Evolutionary conservation across 2,888 invertebrate genomes (phyloP), one percentile per base, ranked within the genome.

Genomic region (Neoascia interrupta): DNA sequence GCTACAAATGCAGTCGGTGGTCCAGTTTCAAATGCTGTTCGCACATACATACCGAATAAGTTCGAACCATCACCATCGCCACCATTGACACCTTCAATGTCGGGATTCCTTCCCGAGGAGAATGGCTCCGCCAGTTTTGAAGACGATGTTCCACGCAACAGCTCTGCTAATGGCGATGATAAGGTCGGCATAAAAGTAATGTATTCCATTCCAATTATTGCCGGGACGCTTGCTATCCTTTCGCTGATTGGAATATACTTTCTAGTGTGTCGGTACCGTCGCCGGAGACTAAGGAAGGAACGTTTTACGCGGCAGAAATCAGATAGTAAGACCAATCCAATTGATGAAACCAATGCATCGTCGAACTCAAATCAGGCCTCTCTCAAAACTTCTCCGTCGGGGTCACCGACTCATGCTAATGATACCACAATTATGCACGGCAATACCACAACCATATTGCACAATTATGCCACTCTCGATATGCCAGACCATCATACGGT

Each of bases 11-110:
- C 86, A 0, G 81, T 84, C n/a, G 85, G 89, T 1, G 90, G 90
- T 5, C 89, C 90, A 0, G 83, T 90, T 23, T 91, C 91, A 1
- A 92, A 92, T 83, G 90, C 90, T 85, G 90, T 91, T 1, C 84
- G 90, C 13, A 89, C 91, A 3, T 86, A 89, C 64, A 89, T 92
- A 0, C 90, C 90, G 5, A 73, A 36, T 5, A 72, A 66, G 37
- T 21, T 66, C 6, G 23, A 53, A 2, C 39, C 58, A 1, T 64
- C 76, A 5, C 23, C 13, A 3, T 1, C 23, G 5, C 15, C 47
- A 5, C 34, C 53, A n/a, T 3, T 54, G 1, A 4, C 41, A 6
- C 36, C 74, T 5, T 49, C 58, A 1, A 58, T 45, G 0, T 26
- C 53, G 0, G 51, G 31, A 10, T 53, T 51, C 6, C 13, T 39